A percentile compares a stretch with the other conserved stretches of the same genome.
phyloP scores from a whole-genome alignment of 2,797 vertebrate species.

The Luscinia luscinia region DNA sequence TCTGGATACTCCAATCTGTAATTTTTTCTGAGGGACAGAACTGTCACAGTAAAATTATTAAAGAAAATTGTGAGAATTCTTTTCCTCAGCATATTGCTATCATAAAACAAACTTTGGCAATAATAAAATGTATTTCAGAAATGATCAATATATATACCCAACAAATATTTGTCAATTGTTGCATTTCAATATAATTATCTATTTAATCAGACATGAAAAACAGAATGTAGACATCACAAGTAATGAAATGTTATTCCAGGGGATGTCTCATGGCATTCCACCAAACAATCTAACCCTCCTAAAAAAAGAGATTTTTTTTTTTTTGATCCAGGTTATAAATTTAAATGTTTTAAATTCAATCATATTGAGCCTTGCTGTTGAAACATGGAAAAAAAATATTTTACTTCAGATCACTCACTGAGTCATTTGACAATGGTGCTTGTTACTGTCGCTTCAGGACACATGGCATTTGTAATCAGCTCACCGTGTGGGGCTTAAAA shows the following conservation, averaged over 20 bases:
- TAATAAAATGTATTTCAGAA: neutral
- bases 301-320: too few species aligned
- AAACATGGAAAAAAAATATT: neutral
- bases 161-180: neutral
- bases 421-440: neutral
- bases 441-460: neutral
- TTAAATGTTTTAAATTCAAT: neutral
- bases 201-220: neutral
- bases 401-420: neutral
- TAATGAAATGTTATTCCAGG: neutral
- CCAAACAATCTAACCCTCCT: neutral
- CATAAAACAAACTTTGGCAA: neutral
- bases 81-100: neutral
- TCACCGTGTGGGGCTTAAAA: neutral
- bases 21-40: neutral
- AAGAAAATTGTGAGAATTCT: neutral
- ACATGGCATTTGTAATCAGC: neutral
- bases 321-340: neutral
- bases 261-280: neutral
- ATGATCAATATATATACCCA: neutral
- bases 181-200: neutral
- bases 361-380: neutral
- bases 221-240: neutral
- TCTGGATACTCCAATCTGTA: neutral
- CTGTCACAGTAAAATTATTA: neutral